Percentiles rank a stretch among this genome's conserved stretches.
Evolutionary conservation across 2,797 vertebrate genomes (phyloP).

Genomic region (Tenualosa ilisha): DNA sequence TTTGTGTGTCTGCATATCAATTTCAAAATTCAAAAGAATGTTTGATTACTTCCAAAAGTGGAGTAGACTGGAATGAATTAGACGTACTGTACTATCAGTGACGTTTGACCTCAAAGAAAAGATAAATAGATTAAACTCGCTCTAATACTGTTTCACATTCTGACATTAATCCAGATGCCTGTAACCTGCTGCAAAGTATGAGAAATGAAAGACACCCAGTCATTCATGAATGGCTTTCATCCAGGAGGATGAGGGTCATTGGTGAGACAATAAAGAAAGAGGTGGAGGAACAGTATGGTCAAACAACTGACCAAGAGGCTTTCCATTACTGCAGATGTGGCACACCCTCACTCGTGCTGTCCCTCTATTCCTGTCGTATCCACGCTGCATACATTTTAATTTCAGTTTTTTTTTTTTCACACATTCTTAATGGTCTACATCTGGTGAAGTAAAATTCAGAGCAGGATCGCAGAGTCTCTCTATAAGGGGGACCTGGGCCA

Average conservation of each 20-base stretch:
- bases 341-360: no score
- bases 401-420: no score
- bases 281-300: no score
- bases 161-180: conserved; percentile 1
- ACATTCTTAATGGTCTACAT: no score
- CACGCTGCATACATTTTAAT: no score
- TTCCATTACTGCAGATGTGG: no score
- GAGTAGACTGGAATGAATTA: not conserved
- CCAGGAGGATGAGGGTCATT: not conserved
- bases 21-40: not conserved
- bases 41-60: not conserved
- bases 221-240: not conserved
- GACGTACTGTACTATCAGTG: not conserved
- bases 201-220: not conserved
- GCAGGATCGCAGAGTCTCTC: no score
- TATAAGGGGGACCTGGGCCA: not conserved
- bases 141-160: not conserved
- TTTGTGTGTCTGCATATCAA: not conserved
- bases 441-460: no score
- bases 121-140: not conserved
- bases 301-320: no score
- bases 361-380: no score
- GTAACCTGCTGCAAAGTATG: not conserved
- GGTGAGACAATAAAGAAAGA: not conserved
- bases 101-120: not conserved